phyloP scores from a whole-genome alignment of 2,797 vertebrate genomes.

The Scolopax rusticola region DNA sequence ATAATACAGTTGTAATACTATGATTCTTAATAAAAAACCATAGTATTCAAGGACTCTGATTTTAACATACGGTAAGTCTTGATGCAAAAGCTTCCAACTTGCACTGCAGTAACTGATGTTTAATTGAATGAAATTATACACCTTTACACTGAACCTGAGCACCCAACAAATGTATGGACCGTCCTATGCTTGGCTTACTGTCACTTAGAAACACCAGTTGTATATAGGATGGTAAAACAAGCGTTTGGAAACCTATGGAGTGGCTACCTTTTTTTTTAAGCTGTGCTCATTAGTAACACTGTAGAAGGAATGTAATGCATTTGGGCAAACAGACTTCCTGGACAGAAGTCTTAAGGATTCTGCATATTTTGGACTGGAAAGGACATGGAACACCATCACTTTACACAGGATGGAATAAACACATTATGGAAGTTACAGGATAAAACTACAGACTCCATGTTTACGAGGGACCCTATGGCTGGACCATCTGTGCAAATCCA shows the following conservation, averaged over 20 bases:
- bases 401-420: conserved; percentile 54
- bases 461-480: conserved; percentile 38
- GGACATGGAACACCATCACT: conserved; percentile 66
- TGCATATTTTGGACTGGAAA: conserved; percentile 68
- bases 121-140: neutral
- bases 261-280: conserved; percentile 37
- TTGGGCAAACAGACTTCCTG: conserved; percentile 68
- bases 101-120: conserved; percentile 78
- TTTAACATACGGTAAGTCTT: conserved; percentile 76
- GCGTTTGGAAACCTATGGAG: conserved; percentile 46
- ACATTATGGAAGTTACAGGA: conserved; percentile 46
- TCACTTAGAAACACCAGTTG: conserved; percentile 18
- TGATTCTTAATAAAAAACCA: conserved; percentile 47
- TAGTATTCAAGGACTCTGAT: conserved; percentile 54
- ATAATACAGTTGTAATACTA: conserved; percentile 12
- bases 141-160: conserved; percentile 36
- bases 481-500: conserved; percentile 37
- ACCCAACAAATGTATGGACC: conserved; percentile 46
- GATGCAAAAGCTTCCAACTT: conserved; percentile 36
- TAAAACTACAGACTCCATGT: conserved; percentile 61
- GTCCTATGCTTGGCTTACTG: conserved; percentile 46
- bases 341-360: conserved; percentile 71
- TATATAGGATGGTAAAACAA: conserved; percentile 3
- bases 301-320: conserved; percentile 30
- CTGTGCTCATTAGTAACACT: conserved; percentile 52